Conservation (phyloP, 2,888 invertebrate species). For the Deilephila elpenor region DNA sequence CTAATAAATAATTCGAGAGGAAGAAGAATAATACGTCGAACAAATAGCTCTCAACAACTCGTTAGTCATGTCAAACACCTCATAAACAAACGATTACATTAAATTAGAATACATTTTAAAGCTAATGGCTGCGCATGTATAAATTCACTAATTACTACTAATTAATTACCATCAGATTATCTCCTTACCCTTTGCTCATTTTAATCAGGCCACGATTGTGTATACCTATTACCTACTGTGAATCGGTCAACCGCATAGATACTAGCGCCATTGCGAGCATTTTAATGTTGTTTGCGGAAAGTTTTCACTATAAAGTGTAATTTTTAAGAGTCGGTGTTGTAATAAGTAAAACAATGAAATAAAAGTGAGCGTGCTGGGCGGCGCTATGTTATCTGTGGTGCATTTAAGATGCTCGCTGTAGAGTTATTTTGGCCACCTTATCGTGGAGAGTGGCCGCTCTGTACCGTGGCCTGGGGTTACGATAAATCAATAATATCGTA, state of each 20-base stretch:
- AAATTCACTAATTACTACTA: conserved; percentile 45
- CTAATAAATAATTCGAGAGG: conserved; percentile 28
- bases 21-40: conserved; percentile 18
- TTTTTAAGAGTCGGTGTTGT: conserved; percentile 22
- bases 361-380: conserved; percentile 57
- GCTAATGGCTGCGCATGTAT: conserved; percentile 54
- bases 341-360: conserved; percentile 59
- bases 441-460: conserved; percentile 67
- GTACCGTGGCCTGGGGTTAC: conserved; percentile 63
- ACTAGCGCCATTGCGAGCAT: not conserved
- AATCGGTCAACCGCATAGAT: conserved; percentile 37
- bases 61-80: conserved; percentile 53
- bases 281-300: conserved; percentile 1
- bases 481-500: conserved; percentile 75
- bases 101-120: conserved; percentile 58
- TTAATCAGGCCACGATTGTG: conserved; percentile 51
- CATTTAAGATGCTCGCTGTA: conserved; percentile 65
- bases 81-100: conserved; percentile 58
- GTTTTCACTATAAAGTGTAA: not conserved
- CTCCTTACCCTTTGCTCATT: conserved; percentile 48
- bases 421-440: conserved; percentile 82
- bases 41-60: conserved; percentile 24
- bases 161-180: conserved; percentile 43
- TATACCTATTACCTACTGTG: conserved; percentile 36
- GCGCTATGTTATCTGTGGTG: conserved; percentile 64